These are phyloP conservation scores for Mesorhabditis sp. DNA, from an alignment of 2,888 invertebrate genomes.

Conservation along the genomic window DNA sequence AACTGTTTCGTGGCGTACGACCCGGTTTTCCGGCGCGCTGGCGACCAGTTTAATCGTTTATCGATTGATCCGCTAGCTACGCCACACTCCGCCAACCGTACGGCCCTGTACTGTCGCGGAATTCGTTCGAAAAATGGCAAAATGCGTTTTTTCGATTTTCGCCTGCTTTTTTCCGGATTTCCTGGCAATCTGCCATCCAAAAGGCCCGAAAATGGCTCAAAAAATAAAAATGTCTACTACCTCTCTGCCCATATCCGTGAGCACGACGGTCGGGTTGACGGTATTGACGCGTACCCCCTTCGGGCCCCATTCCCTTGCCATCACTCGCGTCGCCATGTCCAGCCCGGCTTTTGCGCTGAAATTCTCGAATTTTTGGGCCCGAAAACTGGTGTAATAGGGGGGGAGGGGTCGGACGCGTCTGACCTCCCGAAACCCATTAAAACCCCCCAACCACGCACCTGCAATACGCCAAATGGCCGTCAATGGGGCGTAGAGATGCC, in stretches of 20 bases:
- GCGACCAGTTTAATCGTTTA: too few species aligned
- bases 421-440: neutral
- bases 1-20: conserved; percentile 57
- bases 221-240: conserved; percentile 1
- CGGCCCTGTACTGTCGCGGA: too few species aligned
- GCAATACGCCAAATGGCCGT: conserved; percentile 37
- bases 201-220: too few species aligned
- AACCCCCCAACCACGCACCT: conserved; percentile 6
- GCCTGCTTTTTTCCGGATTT: too few species aligned
- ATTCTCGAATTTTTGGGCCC: too few species aligned
- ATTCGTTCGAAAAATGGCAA: too few species aligned
- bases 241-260: conserved; percentile 79
- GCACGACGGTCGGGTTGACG: conserved; percentile 86
- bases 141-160: too few species aligned
- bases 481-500: conserved; percentile 28
- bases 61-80: too few species aligned
- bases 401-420: conserved; percentile 63
- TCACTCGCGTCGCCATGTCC: conserved; percentile 76
- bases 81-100: too few species aligned
- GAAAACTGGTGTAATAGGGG: too few species aligned
- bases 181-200: too few species aligned
- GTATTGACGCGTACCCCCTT: conserved; percentile 78
- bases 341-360: conserved; percentile 74
- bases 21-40: too few species aligned
- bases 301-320: conserved; percentile 82